Conservation (phyloP, 2,797 vertebrate species). For the Acomys russatus region DNA sequence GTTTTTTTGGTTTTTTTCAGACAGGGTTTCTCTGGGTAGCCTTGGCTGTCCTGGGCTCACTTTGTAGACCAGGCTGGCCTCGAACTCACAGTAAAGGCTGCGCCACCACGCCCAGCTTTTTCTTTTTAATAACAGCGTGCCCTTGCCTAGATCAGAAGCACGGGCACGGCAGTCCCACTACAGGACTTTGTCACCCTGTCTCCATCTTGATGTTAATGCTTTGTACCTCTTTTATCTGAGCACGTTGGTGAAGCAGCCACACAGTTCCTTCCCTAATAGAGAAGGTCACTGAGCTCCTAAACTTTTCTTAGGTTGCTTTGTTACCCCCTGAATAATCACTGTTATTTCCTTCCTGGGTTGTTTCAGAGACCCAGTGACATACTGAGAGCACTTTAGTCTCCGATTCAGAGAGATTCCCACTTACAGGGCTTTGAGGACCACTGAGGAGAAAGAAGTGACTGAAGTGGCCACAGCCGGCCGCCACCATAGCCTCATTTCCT, state of each 20-base stretch:
- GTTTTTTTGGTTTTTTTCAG: not conserved
- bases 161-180: not conserved
- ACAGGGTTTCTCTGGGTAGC: too few species aligned
- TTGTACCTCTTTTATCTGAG: constrained; percentile 18
- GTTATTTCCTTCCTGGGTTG: not conserved
- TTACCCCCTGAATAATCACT: not conserved
- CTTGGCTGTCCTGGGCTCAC: too few species aligned
- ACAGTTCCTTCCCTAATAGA: not conserved
- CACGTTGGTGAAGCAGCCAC: not conserved
- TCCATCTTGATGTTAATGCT: not conserved
- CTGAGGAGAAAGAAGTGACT: not conserved
- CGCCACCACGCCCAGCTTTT: too few species aligned
- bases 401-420: not conserved
- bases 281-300: not conserved
- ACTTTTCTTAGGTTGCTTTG: constrained; percentile 10
- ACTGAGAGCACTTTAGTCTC: not conserved
- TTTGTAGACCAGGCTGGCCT: too few species aligned
- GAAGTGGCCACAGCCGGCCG: not conserved
- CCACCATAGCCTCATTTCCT: not conserved
- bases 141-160: not conserved
- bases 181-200: not conserved
- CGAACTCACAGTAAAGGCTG: too few species aligned
- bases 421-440: not conserved
- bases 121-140: not conserved
- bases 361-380: not conserved